A percentile compares a stretch with the other conserved stretches of the same genome.
Conservation (phyloP, 2,113 vertebrate genomes). For the Tragelaphus buxtoni region DNA sequence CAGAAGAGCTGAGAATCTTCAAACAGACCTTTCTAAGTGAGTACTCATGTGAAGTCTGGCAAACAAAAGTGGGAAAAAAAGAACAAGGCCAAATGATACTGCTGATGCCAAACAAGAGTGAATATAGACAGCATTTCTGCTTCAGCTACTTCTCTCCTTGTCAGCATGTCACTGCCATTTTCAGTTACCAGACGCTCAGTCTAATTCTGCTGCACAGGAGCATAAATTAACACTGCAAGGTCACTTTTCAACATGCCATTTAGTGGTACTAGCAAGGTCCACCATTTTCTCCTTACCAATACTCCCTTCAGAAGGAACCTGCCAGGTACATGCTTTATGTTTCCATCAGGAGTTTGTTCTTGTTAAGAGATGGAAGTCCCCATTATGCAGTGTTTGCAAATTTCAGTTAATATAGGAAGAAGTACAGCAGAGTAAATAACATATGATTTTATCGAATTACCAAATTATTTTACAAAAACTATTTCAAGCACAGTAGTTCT, state of each 20-base stretch:
- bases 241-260: neutral
- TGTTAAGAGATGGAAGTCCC: neutral
- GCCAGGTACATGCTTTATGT: neutral
- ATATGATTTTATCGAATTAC: neutral
- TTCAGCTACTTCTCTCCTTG: neutral
- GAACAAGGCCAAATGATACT: neutral
- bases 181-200: neutral
- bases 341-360: neutral
- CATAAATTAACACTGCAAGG: neutral
- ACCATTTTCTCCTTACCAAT: neutral
- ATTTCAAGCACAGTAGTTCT: neutral
- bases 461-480: constrained; percentile 7
- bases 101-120: neutral
- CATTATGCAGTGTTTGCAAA: neutral
- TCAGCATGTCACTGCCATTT: neutral
- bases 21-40: neutral
- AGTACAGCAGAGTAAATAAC: neutral
- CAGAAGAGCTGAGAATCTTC: neutral
- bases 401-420: neutral
- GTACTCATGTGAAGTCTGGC: neutral
- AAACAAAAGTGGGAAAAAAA: neutral
- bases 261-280: neutral
- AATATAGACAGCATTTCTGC: neutral
- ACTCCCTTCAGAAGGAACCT: neutral
- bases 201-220: neutral